Percentiles rank a stretch among this genome's conserved stretches.
phyloP scores from a whole-genome alignment of 2,797 vertebrate genomes.

The Apogon talboti region DNA sequence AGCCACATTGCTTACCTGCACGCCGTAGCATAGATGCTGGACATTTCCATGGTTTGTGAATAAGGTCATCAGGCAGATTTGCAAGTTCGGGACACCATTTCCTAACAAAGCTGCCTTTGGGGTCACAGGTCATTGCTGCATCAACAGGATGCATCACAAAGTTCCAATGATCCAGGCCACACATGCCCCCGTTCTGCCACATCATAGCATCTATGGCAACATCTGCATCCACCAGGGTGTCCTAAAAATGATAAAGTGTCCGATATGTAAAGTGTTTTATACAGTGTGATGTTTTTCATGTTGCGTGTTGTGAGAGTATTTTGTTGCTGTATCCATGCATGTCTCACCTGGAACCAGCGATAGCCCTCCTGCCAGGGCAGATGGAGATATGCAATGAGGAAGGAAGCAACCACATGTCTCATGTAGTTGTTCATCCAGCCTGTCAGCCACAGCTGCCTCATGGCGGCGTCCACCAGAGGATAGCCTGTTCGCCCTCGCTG shows the following conservation, averaged over 20 bases:
- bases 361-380: conserved; percentile 84
- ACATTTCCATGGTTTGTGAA: conserved; percentile 84
- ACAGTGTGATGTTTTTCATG: neutral
- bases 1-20: conserved; percentile 63
- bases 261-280: neutral
- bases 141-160: conserved; percentile 84
- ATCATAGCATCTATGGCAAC: conserved; percentile 85
- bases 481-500: conserved; percentile 80
- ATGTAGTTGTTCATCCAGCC: conserved; percentile 86
- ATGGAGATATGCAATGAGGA: conserved; percentile 82
- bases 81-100: conserved; percentile 83
- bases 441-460: conserved; percentile 83
- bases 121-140: conserved; percentile 83
- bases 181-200: conserved; percentile 87
- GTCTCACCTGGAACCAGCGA: conserved; percentile 82
- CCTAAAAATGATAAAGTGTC: conserved; percentile 53
- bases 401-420: conserved; percentile 83
- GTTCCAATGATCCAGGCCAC: conserved; percentile 85
- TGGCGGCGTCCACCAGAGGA: conserved; percentile 82
- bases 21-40: conserved; percentile 74
- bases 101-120: conserved; percentile 71
- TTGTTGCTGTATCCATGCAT: neutral
- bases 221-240: conserved; percentile 83
- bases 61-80: conserved; percentile 77
- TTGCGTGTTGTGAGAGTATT: neutral